These are phyloP conservation scores for Okamejei kenojei DNA, from an alignment of 2,797 vertebrate species.

Conservation along the genomic window DNA sequence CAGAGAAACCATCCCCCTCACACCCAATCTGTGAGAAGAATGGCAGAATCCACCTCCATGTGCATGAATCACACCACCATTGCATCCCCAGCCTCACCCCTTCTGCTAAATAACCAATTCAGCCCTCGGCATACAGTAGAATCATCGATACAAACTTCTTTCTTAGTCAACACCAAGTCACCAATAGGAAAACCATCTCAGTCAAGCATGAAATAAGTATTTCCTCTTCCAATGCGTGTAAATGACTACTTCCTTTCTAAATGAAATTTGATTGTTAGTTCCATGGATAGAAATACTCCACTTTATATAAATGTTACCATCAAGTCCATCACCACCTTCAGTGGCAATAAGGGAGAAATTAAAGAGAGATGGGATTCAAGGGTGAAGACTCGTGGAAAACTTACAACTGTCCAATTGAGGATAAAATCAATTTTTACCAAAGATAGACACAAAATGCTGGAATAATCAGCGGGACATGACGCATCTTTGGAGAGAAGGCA, in stretches of 20 bases:
- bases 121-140: neutral
- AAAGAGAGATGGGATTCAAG: too few relatives aligned
- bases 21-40: neutral
- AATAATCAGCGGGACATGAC: too few relatives aligned
- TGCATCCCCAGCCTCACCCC: neutral
- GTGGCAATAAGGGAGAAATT: too few relatives aligned
- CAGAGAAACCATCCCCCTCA: neutral
- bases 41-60: neutral
- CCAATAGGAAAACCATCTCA: neutral
- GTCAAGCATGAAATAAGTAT: neutral
- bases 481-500: too few relatives aligned
- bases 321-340: neutral
- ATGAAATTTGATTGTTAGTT: neutral
- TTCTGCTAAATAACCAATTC: neutral
- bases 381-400: too few relatives aligned
- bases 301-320: neutral
- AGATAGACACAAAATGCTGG: too few relatives aligned
- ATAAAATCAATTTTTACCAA: neutral
- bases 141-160: neutral
- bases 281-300: neutral
- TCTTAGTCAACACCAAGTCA: neutral
- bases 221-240: neutral
- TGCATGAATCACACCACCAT: neutral
- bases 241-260: neutral
- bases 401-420: too few relatives aligned